These are phyloP conservation scores for Muraenolepis orangiensis DNA, from an alignment of 2,797 vertebrate genomes.

Conservation along the genomic window DNA sequence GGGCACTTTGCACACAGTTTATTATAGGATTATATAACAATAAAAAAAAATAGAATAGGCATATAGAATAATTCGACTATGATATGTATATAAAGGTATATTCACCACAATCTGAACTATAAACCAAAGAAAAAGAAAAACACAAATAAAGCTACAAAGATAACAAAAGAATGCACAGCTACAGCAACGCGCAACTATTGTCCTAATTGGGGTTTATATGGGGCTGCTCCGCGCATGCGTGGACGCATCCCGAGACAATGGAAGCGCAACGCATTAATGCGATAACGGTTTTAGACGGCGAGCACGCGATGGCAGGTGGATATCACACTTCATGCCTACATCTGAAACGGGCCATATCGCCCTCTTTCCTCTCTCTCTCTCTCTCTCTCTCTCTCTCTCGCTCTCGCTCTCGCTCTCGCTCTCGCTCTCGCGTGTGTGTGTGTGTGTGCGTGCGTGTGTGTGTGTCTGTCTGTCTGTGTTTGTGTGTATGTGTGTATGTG, in stretches of 20 bases:
- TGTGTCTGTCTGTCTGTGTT: no score
- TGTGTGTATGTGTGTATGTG: background rate
- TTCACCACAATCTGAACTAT: background rate
- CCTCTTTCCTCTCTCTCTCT: background rate
- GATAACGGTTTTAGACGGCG: slow-evolving; percentile 39
- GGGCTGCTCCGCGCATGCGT: slow-evolving; percentile 15
- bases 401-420: background rate
- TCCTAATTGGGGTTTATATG: slow-evolving; percentile 9
- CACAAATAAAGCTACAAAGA: background rate
- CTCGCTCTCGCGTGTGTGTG: background rate
- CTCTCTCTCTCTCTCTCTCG: background rate
- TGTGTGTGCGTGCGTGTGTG: no score
- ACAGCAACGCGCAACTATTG: slow-evolving; percentile 12
- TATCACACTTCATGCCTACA: slow-evolving; percentile 21
- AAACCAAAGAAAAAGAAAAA: background rate
- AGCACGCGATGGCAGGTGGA: slow-evolving; percentile 53
- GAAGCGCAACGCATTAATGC: slow-evolving; percentile 36
- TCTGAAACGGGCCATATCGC: slow-evolving; percentile 18
- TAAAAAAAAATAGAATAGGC: background rate
- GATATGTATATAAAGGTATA: background rate
- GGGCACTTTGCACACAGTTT: no score
- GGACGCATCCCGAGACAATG: slow-evolving; percentile 36
- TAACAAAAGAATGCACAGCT: background rate
- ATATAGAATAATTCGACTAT: background rate
- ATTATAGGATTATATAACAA: background rate